phyloP scores from a whole-genome alignment of 2,797 vertebrate genomes.

The Chaetodon trifasciatus region DNA sequence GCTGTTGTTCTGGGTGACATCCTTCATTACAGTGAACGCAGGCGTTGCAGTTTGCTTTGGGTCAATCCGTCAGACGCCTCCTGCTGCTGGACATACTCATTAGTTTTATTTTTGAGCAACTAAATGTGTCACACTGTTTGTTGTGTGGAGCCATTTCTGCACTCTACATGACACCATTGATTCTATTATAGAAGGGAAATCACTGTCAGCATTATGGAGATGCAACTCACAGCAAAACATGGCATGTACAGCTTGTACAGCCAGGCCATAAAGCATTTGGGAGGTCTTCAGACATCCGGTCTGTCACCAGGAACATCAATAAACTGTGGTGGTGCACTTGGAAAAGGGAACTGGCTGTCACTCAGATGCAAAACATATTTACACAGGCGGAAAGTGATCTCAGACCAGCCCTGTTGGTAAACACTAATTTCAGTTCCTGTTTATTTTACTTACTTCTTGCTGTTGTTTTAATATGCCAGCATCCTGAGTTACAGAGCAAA shows the following conservation, averaged over 20 bases:
- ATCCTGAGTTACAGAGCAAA: not conserved
- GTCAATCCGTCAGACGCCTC: not conserved
- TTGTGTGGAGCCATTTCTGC: not conserved
- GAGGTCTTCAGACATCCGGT: not conserved
- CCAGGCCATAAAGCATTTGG: not conserved
- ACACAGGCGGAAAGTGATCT: not conserved
- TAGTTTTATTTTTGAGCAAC: not conserved
- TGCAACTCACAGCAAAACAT: not conserved
- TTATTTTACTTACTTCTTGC: not conserved
- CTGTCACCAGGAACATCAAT: conserved; percentile 6
- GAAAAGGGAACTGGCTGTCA: not conserved
- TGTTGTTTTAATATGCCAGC: not conserved
- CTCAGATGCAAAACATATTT: conserved; percentile 12
- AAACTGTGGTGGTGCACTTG: not conserved
- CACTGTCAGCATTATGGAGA: not conserved
- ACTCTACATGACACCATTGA: not conserved
- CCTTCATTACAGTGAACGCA: not conserved
- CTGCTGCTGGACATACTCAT: not conserved
- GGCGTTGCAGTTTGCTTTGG: not conserved
- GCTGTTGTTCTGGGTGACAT: not conserved
- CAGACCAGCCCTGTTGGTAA: not conserved
- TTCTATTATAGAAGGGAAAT: not conserved
- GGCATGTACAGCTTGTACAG: not conserved
- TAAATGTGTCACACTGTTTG: conserved; percentile 3
- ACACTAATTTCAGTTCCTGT: not conserved